A percentile compares a stretch with the other conserved stretches of the same genome.
These are phyloP conservation scores for Acanthochromis polyacanthus DNA, from an alignment of 2,113 vertebrate genomes.

Conservation along the genomic window DNA sequence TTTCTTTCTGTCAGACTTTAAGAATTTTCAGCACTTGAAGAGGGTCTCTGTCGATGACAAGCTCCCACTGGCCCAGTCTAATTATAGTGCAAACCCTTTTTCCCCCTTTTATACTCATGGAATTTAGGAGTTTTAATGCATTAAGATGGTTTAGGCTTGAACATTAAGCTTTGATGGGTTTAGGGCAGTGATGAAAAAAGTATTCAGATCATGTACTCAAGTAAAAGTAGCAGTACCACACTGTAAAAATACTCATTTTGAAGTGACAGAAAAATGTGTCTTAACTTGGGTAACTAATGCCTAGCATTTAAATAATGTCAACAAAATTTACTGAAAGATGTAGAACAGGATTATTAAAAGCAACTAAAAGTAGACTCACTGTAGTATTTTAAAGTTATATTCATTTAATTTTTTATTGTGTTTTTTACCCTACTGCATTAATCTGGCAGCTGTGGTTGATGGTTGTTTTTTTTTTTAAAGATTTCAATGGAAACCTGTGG, in stretches of 20 bases:
- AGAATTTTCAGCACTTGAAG: slow-evolving; percentile 24
- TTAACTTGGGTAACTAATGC: too few species aligned
- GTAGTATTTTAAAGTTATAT: too few species aligned
- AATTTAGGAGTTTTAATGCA: slow-evolving; percentile 10
- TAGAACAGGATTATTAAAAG: too few species aligned
- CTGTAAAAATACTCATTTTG: neutral
- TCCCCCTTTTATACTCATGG: neutral
- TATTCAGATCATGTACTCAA: slow-evolving; percentile 8
- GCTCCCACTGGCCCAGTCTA: neutral
- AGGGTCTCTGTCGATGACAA: neutral
- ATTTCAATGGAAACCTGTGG: too few species aligned
- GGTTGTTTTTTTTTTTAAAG: too few species aligned
- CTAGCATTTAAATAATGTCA: too few species aligned
- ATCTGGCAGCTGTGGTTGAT: too few species aligned
- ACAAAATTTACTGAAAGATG: too few species aligned
- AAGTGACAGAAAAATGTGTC: too few species aligned
- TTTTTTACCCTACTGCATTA: too few species aligned
- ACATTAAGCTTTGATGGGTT: slow-evolving; percentile 12
- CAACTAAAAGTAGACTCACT: too few species aligned
- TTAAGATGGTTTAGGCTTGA: neutral
- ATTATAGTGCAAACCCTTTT: neutral
- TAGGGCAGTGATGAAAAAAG: neutral
- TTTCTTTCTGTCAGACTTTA: neutral
- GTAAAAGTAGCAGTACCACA: slow-evolving; percentile 1
- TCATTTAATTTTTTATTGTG: too few species aligned